Base-by-base conservation (phyloP, 2,797 vertebrate genomes). In the Sebastes diaconus region DNA sequence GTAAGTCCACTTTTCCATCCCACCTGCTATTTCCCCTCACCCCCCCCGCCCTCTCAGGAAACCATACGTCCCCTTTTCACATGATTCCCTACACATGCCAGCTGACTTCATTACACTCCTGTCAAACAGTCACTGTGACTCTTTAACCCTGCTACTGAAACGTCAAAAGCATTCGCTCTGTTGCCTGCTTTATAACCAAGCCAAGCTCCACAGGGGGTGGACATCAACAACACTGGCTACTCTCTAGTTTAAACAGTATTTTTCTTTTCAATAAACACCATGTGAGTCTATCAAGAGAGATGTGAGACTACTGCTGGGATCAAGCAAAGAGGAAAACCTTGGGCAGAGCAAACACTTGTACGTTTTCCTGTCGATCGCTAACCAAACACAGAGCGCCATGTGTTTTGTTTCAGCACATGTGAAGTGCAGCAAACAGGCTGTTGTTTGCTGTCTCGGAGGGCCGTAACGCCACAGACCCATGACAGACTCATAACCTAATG, bases 401-500 rank as follows among this genome's bases (percentile, higher is more conserved):
- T 84, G 86, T 82, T 87, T 67, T 72, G 70, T 88, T 68, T 83
- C 68, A 55, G 65, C 75, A 71, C 84, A 83, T 25, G 80, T 72
- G 86, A 88, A 68, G 69, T 39, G 65, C 63, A 61, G 57, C 60
- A 84, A 88, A 88, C 81, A 85, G 60, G 72, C 81, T 84, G 78
- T 63, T 72, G 79, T 85, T 80, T 50, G 78, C 8, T 11, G 64
- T 90, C 88, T 92, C 89, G 46, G 57, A 81, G 83, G 89, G 68
- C 69, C 57, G 4, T 60, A 63, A 83, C 46, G 74, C 85, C 67
- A 70, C 79, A 81, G 79, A 85, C 70, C 85, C 84, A 75, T 84
- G 80, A 91, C 87, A 79, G 87, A 68, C 84, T 88, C 86, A 87
- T 86, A 81, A 90, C 80, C 85, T 83, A 70, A 88, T 84, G 82